Base-by-base conservation (phyloP, 1,140 invertebrate genomes). In the Aradophagus sp. region DNA sequence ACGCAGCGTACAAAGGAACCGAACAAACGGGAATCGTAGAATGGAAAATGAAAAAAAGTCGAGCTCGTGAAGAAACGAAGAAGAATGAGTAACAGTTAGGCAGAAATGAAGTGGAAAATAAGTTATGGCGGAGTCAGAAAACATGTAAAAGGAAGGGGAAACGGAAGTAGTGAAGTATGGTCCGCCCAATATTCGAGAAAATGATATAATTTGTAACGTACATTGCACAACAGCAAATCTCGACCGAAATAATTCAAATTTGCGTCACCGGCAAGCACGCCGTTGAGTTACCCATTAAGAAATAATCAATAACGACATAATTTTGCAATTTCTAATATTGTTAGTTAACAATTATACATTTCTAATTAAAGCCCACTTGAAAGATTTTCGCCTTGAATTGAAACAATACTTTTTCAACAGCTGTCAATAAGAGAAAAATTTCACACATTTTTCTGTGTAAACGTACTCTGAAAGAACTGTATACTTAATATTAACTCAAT, bases 51-150 rank as follows among this genome's bases (percentile, higher is more conserved):
- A 61, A 34, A 61, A 61, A 61, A 19, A 27, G 19, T 36, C 29
- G 20, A 10, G n/a, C 29, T 48, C 14, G 36, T 20, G 29, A 26
- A 42, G 20, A 50, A 62, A 36, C 38, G 13, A 44, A 52, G 56
- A 61, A 50, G 31, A 62, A 50, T 44, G 29, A 31, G 32, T 45
- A 38, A 53, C 38, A 36, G 31, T 52, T 62, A 14, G 15, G 12
- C 17, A 29, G 31, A 52, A 62, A 62, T 62, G 58, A 52, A 31
- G 20, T 52, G 45, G 58, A 62, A 62, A 62, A 62, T 62, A 45
- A 62, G 13, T 50, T 62, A 62, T 50, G 36, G 29, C 50, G 42
- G 45, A 34, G 38, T 61, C 36, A 31, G 35, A 45, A 52, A 44
- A 53, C 47, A 52, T 52, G 58, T 62, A 50, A 52, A 48, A 32